Evolutionary conservation across 2,113 vertebrate genomes (phyloP).

Genomic region (Dasypus novemcinctus): DNA sequence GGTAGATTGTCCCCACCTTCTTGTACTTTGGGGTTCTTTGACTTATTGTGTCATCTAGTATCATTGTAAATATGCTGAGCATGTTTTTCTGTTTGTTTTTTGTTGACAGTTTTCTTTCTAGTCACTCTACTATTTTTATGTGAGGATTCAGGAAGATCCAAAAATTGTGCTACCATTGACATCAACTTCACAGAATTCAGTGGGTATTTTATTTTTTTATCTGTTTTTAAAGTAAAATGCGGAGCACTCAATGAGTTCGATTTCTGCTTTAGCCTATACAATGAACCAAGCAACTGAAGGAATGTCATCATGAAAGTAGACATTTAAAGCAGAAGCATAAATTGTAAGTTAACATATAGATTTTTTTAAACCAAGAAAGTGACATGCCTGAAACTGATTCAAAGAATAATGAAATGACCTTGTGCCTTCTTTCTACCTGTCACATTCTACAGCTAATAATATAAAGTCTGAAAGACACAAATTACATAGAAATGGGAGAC

Average conservation of each 20-base stretch:
- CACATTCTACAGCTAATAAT: conserved; percentile 12
- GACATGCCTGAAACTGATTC: conserved; percentile 43
- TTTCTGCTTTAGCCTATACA: not conserved
- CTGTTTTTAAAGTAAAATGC: conserved; percentile 2
- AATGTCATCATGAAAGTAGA: conserved; percentile 45
- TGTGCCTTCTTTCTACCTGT: conserved; percentile 51
- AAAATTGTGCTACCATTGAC: not conserved
- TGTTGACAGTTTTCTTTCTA: not conserved
- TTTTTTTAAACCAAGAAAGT: conserved; percentile 40
- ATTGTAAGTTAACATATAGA: conserved; percentile 23
- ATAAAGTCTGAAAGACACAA: conserved; percentile 48
- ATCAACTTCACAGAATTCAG: not conserved
- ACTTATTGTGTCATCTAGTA: too few relatives aligned
- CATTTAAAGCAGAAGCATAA: conserved; percentile 56
- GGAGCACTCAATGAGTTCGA: not conserved
- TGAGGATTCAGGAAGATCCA: not conserved
- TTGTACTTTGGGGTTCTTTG: not conserved
- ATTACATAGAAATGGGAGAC: conserved; percentile 8
- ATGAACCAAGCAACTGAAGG: not conserved
- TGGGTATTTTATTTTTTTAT: not conserved
- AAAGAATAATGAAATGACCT: conserved; percentile 61
- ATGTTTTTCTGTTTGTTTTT: not conserved
- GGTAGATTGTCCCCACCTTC: not conserved
- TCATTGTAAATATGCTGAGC: not conserved
- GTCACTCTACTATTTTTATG: not conserved